Conservation (phyloP, 1,140 invertebrate genomes). For the Nephila pilipes region DNA sequence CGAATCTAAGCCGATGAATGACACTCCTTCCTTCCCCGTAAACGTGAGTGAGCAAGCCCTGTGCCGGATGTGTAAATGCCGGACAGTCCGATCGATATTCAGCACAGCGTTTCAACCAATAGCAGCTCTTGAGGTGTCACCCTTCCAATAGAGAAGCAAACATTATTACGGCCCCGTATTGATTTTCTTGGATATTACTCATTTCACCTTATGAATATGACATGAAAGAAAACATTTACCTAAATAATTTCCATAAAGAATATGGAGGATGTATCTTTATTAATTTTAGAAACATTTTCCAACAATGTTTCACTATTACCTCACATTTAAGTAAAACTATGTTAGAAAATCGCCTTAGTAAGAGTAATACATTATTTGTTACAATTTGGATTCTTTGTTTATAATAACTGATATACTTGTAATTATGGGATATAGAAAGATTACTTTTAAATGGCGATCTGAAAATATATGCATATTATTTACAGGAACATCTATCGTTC, state of each 20-base stretch:
- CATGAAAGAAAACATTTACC: not conserved
- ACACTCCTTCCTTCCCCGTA: not conserved
- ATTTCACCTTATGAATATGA: not conserved
- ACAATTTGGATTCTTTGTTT: no score
- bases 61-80: slow-evolving; percentile 25
- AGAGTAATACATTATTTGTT: no score
- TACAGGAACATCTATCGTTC: no score
- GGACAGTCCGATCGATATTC: not conserved
- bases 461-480: no score
- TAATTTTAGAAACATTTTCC: no score
- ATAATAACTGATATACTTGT: no score
- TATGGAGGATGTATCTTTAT: no score
- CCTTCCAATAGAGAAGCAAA: slow-evolving; percentile 27
- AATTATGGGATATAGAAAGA: no score
- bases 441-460: no score
- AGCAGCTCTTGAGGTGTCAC: slow-evolving; percentile 10
- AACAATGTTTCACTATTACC: no score
- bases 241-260: not conserved
- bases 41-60: slow-evolving; percentile 4
- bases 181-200: slow-evolving; percentile 23
- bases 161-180: not conserved
- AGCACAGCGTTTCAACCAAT: not conserved
- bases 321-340: no score
- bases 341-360: no score
- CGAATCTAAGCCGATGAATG: not conserved